These are phyloP conservation scores for Thymelicus acteon DNA, from an alignment of 2,888 invertebrate species.

Conservation along the genomic window DNA sequence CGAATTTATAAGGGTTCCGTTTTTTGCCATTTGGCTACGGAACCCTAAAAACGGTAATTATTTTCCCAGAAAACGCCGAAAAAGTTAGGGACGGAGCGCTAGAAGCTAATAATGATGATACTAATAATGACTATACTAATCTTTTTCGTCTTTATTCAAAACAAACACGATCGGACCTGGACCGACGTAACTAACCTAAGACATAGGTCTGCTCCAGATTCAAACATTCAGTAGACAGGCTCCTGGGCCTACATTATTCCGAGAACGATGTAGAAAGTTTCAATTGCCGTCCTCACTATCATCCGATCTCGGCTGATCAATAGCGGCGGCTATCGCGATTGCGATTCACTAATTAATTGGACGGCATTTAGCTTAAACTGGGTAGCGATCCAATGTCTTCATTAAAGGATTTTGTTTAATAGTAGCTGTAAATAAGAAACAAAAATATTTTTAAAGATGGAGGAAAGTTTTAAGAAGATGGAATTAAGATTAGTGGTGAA, in stretches of 20 bases:
- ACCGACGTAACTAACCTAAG: too few relatives aligned
- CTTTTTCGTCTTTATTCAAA: too few relatives aligned
- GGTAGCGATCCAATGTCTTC: conserved; percentile 38
- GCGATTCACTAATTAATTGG: conserved; percentile 74
- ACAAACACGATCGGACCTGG: too few relatives aligned
- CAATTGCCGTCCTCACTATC: conserved; percentile 54
- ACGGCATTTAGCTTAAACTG: conserved; percentile 54
- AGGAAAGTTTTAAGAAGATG: neutral
- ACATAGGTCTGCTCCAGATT: too few relatives aligned
- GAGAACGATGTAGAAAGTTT: conserved; percentile 5
- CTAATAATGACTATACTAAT: too few relatives aligned
- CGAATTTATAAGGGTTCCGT: too few relatives aligned
- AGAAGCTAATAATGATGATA: too few relatives aligned
- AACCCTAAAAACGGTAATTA: too few relatives aligned
- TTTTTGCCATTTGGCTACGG: too few relatives aligned
- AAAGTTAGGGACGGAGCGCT: too few relatives aligned
- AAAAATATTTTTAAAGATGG: neutral
- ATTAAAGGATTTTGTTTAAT: conserved; percentile 32
- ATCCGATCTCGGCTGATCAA: conserved; percentile 71
- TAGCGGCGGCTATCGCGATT: conserved; percentile 67
- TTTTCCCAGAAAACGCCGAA: too few relatives aligned
- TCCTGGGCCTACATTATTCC: neutral
- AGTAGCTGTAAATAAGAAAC: conserved; percentile 1
- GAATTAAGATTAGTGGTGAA: conserved; percentile 1
- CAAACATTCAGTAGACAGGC: too few relatives aligned